Evolutionary conservation across 2,888 invertebrate species (phyloP).

Genomic region (Keiferia lycopersicella): DNA sequence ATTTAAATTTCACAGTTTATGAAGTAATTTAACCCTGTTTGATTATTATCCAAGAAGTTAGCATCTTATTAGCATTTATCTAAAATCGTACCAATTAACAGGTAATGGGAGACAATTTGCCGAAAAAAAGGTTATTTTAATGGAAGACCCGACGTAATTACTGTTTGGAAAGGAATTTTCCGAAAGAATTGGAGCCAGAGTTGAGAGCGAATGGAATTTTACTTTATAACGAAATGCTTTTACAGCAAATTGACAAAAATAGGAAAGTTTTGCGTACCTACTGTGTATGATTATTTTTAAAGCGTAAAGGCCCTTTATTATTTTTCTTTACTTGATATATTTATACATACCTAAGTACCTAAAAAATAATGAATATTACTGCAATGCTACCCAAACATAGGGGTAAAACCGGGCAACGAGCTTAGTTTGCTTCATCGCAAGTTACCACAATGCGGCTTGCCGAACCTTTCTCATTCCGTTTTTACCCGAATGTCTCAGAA

Average conservation of each 20-base stretch:
- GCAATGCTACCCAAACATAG: background rate
- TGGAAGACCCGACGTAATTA: background rate
- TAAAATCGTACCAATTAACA: background rate
- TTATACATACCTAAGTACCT: too few species aligned
- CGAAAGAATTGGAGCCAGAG: background rate
- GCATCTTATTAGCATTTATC: background rate
- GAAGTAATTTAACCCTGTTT: too few species aligned
- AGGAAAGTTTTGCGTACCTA: too few species aligned
- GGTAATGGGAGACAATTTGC: background rate
- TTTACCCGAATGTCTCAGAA: too few species aligned
- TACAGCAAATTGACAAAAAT: too few species aligned
- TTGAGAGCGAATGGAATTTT: too few species aligned
- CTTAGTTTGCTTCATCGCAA: slow-evolving; percentile 57
- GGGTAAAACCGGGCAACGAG: slow-evolving; percentile 26
- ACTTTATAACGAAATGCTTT: too few species aligned
- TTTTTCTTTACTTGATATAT: too few species aligned
- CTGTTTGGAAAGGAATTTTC: background rate
- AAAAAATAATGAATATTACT: too few species aligned
- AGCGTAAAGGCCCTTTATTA: too few species aligned
- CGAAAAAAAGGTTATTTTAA: background rate
- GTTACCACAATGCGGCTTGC: slow-evolving; percentile 44
- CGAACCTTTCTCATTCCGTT: slow-evolving; percentile 78
- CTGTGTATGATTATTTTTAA: too few species aligned
- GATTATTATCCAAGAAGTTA: background rate
- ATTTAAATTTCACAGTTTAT: too few species aligned